Base-by-base conservation (phyloP, 2,113 vertebrate species). In the Haliaeetus leucogaster region DNA sequence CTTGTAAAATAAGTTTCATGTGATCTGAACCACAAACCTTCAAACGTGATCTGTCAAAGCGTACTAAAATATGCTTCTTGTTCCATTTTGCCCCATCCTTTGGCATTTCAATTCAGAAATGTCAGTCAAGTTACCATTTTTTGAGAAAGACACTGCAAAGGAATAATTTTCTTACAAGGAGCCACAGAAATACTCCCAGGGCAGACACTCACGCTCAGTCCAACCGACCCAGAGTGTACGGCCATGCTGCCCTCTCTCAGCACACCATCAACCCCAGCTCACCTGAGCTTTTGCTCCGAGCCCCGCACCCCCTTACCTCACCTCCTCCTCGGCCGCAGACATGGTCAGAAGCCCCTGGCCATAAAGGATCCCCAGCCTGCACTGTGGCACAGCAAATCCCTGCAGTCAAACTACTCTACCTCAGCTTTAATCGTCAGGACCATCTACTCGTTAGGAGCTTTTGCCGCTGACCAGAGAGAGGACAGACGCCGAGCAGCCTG, bases 11-110 rank as follows among this genome's bases (percentile, higher is more conserved):
- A 50, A 74, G 30, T 36, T 82, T 14, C 22, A 13, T 1, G 18
- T 2, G 73, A 59, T 13, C 26, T 4, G 36, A 55, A 79, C 25
- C 40, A 8, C 48, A 36, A n/a, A 30, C 50, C 77, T 55, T 20
- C 63, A 11, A 9, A 45, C 2, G 0, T 2, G 52, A 13, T 0
- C 3, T 11, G n/a, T 4, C 67, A 30, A 25, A n/a, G 4, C 0
- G 0, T 5, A 1, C 6, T 9, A 5, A 21, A 13, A 5, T 14
- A 7, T 2, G 1, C 22, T 43, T 42, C 47, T 11, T 2, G 3
- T 6, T 26, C 42, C 2, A 3, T 9, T 45, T 6, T 23, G 53
- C 83, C 56, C 66, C 79, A 19, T 2, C 59, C 21, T 11, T 42
- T 13, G 56, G 52, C 65, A 36, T 53, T 83, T 32, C 72, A 3